Conservation (phyloP, 2,888 invertebrate genomes). For the Metellina segmentata region DNA sequence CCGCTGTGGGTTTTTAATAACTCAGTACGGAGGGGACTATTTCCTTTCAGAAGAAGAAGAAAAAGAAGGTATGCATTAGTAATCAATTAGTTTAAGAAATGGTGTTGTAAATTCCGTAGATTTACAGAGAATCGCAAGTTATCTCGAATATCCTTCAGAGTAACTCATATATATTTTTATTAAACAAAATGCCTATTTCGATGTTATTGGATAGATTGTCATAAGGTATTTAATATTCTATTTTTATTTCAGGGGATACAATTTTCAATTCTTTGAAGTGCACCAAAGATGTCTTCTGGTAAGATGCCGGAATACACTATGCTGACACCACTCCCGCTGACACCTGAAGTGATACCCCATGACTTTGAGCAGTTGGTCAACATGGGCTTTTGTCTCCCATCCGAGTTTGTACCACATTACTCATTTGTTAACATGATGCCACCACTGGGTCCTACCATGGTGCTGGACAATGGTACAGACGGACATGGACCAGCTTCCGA, state of each 20-base stretch:
- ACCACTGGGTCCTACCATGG: conserved; percentile 38
- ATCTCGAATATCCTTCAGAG: too few relatives aligned
- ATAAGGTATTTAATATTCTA: background rate
- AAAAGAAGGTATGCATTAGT: too few relatives aligned
- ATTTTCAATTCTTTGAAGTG: background rate
- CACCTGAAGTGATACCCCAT: conserved; percentile 70
- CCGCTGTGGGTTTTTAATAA: too few relatives aligned
- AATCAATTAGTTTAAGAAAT: too few relatives aligned
- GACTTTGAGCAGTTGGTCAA: conserved; percentile 73
- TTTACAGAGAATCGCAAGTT: too few relatives aligned
- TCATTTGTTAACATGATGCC: conserved; percentile 69
- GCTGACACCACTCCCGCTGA: conserved; percentile 71
- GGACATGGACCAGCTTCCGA: conserved; percentile 28
- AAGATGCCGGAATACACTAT: conserved; percentile 75
- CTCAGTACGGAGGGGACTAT: too few relatives aligned
- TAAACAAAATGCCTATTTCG: background rate
- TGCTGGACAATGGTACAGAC: conserved; percentile 23
- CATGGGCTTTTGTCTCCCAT: conserved; percentile 62
- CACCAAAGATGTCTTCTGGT: conserved; percentile 57
- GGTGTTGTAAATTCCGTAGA: too few relatives aligned
- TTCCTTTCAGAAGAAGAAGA: too few relatives aligned
- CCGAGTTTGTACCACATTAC: conserved; percentile 63
- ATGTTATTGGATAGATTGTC: background rate
- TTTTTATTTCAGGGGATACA: background rate
- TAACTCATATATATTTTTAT: too few relatives aligned